Percentiles rank a stretch among this genome's conserved stretches.
Conservation (phyloP, 2,797 vertebrate genomes). For the Cottoperca gobio region DNA sequence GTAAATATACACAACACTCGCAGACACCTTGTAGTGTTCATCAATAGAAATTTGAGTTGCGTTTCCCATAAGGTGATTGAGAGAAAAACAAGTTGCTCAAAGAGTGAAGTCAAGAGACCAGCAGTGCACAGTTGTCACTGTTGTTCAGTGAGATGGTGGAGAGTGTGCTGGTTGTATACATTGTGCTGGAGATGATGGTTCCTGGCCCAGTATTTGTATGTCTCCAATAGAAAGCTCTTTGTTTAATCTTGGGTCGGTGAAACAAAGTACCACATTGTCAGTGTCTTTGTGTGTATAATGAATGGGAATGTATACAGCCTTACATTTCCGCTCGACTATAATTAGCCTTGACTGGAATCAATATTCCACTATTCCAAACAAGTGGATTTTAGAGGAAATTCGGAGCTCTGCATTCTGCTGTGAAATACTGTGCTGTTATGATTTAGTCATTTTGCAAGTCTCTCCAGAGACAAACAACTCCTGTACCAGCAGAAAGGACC, state of each 20-base stretch:
- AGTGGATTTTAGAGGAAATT: constrained; percentile 15
- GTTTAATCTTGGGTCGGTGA: constrained; percentile 52
- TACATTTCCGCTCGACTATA: constrained; percentile 41
- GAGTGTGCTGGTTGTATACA: constrained; percentile 28
- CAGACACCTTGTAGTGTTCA: background rate
- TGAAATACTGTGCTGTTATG: background rate
- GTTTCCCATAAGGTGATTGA: constrained; percentile 6
- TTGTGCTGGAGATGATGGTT: constrained; percentile 74
- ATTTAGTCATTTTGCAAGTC: constrained; percentile 14
- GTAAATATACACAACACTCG: background rate
- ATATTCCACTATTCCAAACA: constrained; percentile 8
- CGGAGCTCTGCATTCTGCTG: background rate
- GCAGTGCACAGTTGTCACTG: constrained; percentile 2
- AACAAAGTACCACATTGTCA: constrained; percentile 74
- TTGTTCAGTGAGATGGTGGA: constrained; percentile 17
- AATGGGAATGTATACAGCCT: constrained; percentile 40
- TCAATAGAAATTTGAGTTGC: constrained; percentile 12
- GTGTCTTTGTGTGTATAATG: constrained; percentile 45
- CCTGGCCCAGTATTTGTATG: constrained; percentile 62
- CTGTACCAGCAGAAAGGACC: constrained; percentile 16
- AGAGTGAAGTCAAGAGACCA: background rate
- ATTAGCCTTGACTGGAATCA: constrained; percentile 26
- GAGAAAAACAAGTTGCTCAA: background rate
- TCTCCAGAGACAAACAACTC: background rate
- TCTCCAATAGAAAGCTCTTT: constrained; percentile 68